Evolutionary conservation across 2,888 invertebrate species (phyloP).

Genomic region (Acrobasis repandana): DNA sequence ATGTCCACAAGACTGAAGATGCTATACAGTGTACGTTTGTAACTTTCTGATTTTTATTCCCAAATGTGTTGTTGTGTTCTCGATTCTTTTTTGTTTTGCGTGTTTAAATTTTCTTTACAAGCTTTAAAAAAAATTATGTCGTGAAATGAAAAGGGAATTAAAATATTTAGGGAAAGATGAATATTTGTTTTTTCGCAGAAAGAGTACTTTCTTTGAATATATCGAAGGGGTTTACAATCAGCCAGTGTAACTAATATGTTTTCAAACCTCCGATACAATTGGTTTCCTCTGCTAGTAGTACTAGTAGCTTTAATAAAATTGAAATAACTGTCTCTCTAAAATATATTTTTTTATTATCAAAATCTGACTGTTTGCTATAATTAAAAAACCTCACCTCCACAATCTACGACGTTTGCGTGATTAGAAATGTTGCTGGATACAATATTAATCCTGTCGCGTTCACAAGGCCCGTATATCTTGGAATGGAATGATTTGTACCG

Average conservation of each 20-base stretch:
- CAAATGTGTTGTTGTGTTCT: slow-evolving; percentile 15
- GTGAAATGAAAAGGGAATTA: no score
- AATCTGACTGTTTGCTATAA: slow-evolving; percentile 3
- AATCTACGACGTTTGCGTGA: slow-evolving; percentile 16
- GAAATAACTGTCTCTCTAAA: no score
- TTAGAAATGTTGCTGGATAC: slow-evolving; percentile 14
- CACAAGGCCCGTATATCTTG: slow-evolving; percentile 21
- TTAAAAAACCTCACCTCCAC: slow-evolving; percentile 9
- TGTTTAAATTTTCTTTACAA: background rate
- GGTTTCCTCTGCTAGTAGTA: no score
- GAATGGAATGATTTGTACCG: slow-evolving; percentile 4
- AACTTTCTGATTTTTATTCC: slow-evolving; percentile 25
- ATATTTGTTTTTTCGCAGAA: no score
- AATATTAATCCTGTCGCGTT: slow-evolving; percentile 10
- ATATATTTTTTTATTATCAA: background rate
- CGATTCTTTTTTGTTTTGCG: background rate
- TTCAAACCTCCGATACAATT: no score
- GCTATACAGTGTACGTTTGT: slow-evolving; percentile 56
- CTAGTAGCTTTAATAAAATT: no score
- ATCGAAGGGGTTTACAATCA: no score
- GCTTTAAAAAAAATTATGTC: no score
- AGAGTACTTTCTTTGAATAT: no score
- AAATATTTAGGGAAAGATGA: no score
- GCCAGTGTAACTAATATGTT: no score
- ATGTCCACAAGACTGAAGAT: slow-evolving; percentile 51